A percentile compares a stretch with the other conserved stretches of the same genome.
These are phyloP conservation scores for Stegostoma tigrinum DNA, from an alignment of 2,113 vertebrate genomes.

Conservation along the genomic window DNA sequence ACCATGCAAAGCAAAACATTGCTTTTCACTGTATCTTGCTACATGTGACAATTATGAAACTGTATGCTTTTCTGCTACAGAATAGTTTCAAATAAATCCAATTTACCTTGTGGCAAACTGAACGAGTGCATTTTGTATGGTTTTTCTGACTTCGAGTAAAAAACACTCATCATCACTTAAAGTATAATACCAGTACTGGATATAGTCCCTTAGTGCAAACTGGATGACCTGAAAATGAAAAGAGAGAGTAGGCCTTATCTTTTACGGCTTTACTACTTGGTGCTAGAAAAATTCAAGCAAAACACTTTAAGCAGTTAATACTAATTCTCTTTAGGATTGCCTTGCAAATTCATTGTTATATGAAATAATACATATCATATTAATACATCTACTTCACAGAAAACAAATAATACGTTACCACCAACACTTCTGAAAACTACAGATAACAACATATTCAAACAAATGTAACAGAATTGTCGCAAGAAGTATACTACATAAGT, in stretches of 20 bases:
- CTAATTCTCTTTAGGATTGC: not conserved
- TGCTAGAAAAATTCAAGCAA: not conserved
- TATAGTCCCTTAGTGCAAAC: slow-evolving; percentile 94
- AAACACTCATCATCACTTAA: slow-evolving; percentile 95
- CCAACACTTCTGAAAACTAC: not conserved
- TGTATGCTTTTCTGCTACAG: not conserved
- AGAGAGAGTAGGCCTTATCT: not conserved
- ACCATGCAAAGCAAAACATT: too few species aligned
- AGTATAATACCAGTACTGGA: slow-evolving; percentile 99
- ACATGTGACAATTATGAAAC: too few species aligned
- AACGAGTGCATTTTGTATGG: slow-evolving; percentile 89
- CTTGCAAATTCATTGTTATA: not conserved
- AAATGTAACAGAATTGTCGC: not conserved
- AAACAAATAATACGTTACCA: not conserved
- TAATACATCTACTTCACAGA: not conserved
- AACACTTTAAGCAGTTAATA: not conserved
- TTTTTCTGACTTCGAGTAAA: slow-evolving; percentile 91
- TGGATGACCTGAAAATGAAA: slow-evolving; percentile 76
- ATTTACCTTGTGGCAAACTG: slow-evolving; percentile 89
- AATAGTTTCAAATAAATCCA: not conserved
- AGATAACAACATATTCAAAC: not conserved
- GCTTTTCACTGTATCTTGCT: too few species aligned
- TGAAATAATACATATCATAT: not conserved
- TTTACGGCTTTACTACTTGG: not conserved
- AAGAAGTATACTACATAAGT: not conserved